Evolutionary conservation across 1,140 invertebrate species (phyloP), one percentile per base, ranked within the genome.

Genomic region (Polypedilum pembai): DNA sequence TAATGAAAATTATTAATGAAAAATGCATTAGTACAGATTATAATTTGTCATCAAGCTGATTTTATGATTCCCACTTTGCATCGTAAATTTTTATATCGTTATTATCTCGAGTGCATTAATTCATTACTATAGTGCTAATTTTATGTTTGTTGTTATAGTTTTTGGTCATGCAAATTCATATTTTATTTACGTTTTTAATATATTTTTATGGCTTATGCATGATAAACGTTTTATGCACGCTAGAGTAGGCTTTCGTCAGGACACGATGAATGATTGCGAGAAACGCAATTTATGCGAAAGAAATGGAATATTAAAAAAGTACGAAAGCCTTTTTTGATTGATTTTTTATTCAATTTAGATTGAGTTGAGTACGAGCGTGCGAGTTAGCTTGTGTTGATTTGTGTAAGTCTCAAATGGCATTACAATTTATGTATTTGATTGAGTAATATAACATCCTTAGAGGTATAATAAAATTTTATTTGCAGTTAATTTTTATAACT

Each of bases 71-170:
- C 45, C n/a, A 56, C n/a, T 56, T 56, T 15, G 45, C 45, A 56
- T 56, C 45, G n/a, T 56, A 56, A 12, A 56, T 56, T 33, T 33
- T 15, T 12, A 56, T 56, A 56, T 56, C 4, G 45, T 56, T 15
- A 56, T 56, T 56, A 56, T 56, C 45, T 56, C n/a, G 45, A 56
- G 45, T 56, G 45, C 45, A 56, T 8, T 56, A 56, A 56, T 56
- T 56, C n/a, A 56, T 8, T 56, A 56, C 10, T n/a, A 12, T n/a
- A 56, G 45, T 56, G 45, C 45, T 56, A 56, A 56, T 56, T 56
- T 56, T 56, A 56, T 56, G 45, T 56, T 56, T n/a, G 45, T n/a
- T 56, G 5, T 56, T 56, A 56, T 56, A 56, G n/a, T 56, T 56
- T 15, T 56, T 15, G 15, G 10, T 56, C 45, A 56, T 56, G 45